Base-by-base conservation (phyloP, 2,797 vertebrate genomes). In the Enteromius treurensis region DNA sequence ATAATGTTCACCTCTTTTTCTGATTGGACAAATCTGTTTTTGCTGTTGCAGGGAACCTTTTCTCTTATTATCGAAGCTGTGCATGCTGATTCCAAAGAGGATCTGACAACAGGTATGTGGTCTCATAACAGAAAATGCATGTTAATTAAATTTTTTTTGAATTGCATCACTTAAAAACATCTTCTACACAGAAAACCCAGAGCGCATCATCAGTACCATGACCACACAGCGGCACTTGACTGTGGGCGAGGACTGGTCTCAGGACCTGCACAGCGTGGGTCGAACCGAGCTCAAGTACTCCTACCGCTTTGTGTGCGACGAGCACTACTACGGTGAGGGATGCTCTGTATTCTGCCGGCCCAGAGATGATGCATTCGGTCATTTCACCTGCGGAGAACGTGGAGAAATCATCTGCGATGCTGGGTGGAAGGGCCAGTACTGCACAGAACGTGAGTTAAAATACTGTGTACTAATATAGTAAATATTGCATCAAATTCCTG, bases 271-370 rank as follows among this genome's bases (percentile, higher is more conserved):
- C 92, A 96, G 95, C 60, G 95, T 93, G 0, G 96, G 96, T 64
- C 92, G 93, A 58, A 97, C 98, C 0, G 97, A 99, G 86, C 96
- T 99, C 86, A 97, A 96, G 84, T 99, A 97, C 89, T 96, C 98
- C 2, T 99, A 98, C 84, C 96, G 98, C 70, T 98, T 99, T 0
- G 96, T 99, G 78, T 99, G 98, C 0, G 98, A 98, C 0, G 98
- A 99, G 90, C 96, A 99, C 88, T 99, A 99, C 92, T 98, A 98
- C 0, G 98, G 98, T 11, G 97, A 99, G 65, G 97, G 98, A 15
- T 99, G 98, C 91, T 98, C 98, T 0, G 97, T 97, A 80, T 98
- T 99, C 92, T 99, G 98, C 90, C 95, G 98, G 0, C 96, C 98
- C 3, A 89, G 97, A 8, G 97, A 99, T 0, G 97, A 99, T 40